phyloP scores from a whole-genome alignment of 2,797 vertebrate genomes.

The Coccyzus lansbergi region DNA sequence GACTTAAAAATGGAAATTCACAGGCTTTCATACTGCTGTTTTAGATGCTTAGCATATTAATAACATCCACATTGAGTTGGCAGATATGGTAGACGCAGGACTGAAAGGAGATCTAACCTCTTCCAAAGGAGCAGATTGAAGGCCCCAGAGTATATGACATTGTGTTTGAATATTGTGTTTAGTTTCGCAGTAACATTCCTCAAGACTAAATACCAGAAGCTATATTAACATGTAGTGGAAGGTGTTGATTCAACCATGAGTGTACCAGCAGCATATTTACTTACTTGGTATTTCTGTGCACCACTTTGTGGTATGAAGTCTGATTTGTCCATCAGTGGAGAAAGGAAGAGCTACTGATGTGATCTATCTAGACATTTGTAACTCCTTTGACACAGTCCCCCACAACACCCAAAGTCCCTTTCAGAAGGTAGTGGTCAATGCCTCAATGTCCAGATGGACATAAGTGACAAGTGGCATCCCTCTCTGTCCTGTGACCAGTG shows the following conservation, averaged over 20 bases:
- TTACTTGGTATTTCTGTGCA: background rate
- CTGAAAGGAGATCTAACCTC: background rate
- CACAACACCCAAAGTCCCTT: background rate
- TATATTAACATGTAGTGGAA: background rate
- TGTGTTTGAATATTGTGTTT: background rate
- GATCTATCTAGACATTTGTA: background rate
- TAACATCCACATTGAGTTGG: background rate
- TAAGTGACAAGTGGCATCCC: background rate
- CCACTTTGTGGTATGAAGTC: background rate
- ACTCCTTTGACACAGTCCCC: background rate
- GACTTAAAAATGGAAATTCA: background rate
- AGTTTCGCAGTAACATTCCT: background rate
- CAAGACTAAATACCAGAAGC: background rate
- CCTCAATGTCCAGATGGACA: background rate
- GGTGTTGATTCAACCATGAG: background rate
- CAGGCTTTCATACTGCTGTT: background rate
- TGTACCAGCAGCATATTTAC: background rate
- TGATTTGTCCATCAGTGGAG: background rate
- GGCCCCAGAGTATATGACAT: too few relatives aligned
- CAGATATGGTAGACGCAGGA: background rate
- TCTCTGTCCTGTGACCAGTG: background rate
- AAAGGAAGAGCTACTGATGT: background rate
- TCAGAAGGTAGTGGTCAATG: background rate
- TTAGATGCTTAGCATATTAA: background rate
- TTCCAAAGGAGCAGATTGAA: background rate